phyloP scores from a whole-genome alignment of 2,888 invertebrate species.

The Drosophila kambysellisi region DNA sequence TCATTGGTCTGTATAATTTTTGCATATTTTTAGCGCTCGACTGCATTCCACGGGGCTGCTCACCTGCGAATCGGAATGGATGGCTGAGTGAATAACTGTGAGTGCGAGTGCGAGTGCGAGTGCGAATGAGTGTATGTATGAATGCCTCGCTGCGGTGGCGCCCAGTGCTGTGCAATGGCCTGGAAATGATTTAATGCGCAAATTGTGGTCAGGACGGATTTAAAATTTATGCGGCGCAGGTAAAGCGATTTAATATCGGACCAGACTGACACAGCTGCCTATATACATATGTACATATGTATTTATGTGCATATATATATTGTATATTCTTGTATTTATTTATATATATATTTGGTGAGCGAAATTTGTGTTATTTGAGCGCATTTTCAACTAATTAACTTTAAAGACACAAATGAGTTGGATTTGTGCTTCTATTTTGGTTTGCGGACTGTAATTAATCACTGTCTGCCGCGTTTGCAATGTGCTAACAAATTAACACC shows the following conservation, averaged over 20 bases:
- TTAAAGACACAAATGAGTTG: conserved; percentile 62
- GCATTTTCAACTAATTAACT: conserved; percentile 74
- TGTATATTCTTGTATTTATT: not conserved
- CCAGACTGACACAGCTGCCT: not conserved
- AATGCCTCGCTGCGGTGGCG: conserved; percentile 64
- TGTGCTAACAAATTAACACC: conserved; percentile 80
- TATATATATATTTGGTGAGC: conserved; percentile 9
- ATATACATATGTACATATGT: conserved; percentile 17
- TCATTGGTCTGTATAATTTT: conserved; percentile 74
- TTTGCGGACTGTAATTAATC: conserved; percentile 69
- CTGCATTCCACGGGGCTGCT: conserved; percentile 75
- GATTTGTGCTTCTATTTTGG: conserved; percentile 49
- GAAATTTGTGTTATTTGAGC: conserved; percentile 43
- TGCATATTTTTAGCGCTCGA: conserved; percentile 67
- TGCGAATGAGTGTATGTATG: conserved; percentile 60
- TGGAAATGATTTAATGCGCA: conserved; percentile 81
- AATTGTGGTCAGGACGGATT: conserved; percentile 75
- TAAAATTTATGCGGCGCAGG: conserved; percentile 73
- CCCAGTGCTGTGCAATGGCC: conserved; percentile 74
- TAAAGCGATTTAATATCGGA: conserved; percentile 33
- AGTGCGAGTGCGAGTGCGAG: conserved; percentile 42
- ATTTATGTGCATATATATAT: not conserved
- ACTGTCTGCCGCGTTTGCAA: conserved; percentile 72
- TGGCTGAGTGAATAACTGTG: conserved; percentile 50
- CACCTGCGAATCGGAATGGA: conserved; percentile 75